phyloP scores from a whole-genome alignment of 2,113 vertebrate species.

The Acanthisitta chloris region DNA sequence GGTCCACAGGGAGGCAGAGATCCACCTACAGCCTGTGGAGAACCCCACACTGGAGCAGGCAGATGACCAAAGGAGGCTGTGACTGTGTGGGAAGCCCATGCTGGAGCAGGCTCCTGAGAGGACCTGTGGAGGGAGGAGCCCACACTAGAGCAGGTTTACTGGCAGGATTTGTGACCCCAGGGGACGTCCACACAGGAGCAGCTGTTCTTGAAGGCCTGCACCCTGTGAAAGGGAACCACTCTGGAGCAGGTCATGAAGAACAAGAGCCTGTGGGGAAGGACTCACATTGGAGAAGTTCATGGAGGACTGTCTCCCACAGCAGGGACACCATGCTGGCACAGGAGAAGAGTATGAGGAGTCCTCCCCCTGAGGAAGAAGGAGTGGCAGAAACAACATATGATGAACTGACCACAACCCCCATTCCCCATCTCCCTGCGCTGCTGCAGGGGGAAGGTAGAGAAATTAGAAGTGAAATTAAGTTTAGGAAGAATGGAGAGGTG shows the following conservation, averaged over 20 bases:
- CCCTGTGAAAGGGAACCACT: neutral
- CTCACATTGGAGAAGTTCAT: neutral
- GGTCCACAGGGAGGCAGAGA: neutral
- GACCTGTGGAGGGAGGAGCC: neutral
- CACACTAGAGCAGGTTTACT: neutral
- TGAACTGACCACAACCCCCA: neutral
- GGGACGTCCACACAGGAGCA: neutral
- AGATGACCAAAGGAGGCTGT: neutral
- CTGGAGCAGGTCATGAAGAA: neutral
- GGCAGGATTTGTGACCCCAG: neutral
- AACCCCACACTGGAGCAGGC: rapidly evolving
- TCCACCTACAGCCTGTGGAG: neutral
- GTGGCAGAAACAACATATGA: neutral
- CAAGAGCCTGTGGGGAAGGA: neutral
- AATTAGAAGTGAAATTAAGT: neutral
- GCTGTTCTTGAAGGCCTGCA: neutral
- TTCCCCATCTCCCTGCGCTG: neutral
- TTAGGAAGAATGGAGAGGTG: neutral
- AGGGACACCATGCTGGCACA: neutral
- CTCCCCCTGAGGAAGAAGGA: neutral
- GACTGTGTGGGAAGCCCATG: neutral
- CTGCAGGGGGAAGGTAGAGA: neutral
- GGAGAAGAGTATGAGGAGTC: neutral
- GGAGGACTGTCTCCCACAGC: neutral
- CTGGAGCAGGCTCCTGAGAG: neutral